phyloP scores from a whole-genome alignment of 1,140 invertebrate species.

The Heliconius nattereri region DNA sequence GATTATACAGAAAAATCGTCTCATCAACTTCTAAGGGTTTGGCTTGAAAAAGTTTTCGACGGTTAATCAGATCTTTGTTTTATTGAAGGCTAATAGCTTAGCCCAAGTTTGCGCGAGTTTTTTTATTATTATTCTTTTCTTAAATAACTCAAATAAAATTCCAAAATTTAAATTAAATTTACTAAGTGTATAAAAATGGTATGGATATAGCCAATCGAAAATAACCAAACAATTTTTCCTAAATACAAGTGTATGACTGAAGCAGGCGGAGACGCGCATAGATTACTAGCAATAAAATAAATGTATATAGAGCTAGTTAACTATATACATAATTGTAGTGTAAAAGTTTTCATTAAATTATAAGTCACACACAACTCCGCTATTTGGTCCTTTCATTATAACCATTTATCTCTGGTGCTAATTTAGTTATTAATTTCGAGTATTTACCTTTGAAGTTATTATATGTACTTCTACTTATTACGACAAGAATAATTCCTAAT shows the following conservation, averaged over 20 bases:
- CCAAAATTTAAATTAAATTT: too few species aligned
- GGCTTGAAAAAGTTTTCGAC: not conserved
- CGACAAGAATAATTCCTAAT: not conserved
- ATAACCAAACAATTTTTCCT: too few species aligned
- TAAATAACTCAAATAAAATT: too few species aligned
- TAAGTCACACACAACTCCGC: not conserved
- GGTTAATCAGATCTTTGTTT: slow-evolving; percentile 5
- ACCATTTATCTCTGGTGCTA: not conserved
- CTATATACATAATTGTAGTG: not conserved
- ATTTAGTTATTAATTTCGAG: not conserved
- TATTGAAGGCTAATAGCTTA: not conserved
- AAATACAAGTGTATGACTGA: too few species aligned
- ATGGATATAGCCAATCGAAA: too few species aligned
- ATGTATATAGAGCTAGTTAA: not conserved
- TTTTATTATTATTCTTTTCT: not conserved
- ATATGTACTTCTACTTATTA: not conserved
- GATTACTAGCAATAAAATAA: too few species aligned
- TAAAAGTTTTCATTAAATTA: slow-evolving; percentile 9
- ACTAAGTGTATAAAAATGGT: too few species aligned
- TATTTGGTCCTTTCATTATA: slow-evolving; percentile 2
- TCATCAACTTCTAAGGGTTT: slow-evolving; percentile 22
- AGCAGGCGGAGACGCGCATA: too few species aligned
- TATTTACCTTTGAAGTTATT: not conserved
- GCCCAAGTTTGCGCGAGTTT: not conserved
- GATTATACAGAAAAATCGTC: slow-evolving; percentile 28